A percentile compares a stretch with the other conserved stretches of the same genome.
These are phyloP conservation scores for Lampris megalopsis DNA, from an alignment of 2,113 vertebrate genomes.

Conservation along the genomic window DNA sequence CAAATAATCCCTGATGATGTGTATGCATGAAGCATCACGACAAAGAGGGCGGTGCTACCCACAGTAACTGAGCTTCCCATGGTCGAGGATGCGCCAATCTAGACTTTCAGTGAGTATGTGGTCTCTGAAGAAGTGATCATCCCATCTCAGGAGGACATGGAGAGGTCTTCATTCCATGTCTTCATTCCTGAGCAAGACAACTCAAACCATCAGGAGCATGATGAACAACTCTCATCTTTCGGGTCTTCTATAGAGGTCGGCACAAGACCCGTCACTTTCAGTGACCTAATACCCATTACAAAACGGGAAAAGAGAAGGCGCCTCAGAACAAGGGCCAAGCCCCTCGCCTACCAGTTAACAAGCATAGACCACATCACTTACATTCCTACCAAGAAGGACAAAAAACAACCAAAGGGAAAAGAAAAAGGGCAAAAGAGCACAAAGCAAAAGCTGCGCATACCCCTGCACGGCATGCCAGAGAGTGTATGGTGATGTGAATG, in stretches of 20 bases:
- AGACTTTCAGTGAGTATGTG: too few relatives aligned
- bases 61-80: not conserved
- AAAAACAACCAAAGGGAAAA: not conserved
- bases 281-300: not conserved
- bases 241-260: not conserved
- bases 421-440: not conserved
- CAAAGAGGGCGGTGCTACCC: constrained; percentile 2
- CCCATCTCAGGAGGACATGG: too few relatives aligned
- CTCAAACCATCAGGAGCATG: too few relatives aligned
- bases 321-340: not conserved
- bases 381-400: not conserved
- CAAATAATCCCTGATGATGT: not conserved
- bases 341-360: not conserved
- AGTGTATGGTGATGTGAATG: not conserved
- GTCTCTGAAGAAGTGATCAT: too few relatives aligned
- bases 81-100: too few relatives aligned
- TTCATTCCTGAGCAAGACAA: too few relatives aligned
- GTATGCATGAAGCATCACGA: constrained; percentile 12
- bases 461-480: not conserved
- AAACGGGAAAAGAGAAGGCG: not conserved
- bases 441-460: not conserved
- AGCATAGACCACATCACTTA: constrained; percentile 5
- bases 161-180: too few relatives aligned
- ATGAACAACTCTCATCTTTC: not conserved
- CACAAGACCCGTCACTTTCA: not conserved